These are phyloP conservation scores for Gymnothorax javanicus DNA, from an alignment of 2,797 vertebrate species.

Conservation along the genomic window DNA sequence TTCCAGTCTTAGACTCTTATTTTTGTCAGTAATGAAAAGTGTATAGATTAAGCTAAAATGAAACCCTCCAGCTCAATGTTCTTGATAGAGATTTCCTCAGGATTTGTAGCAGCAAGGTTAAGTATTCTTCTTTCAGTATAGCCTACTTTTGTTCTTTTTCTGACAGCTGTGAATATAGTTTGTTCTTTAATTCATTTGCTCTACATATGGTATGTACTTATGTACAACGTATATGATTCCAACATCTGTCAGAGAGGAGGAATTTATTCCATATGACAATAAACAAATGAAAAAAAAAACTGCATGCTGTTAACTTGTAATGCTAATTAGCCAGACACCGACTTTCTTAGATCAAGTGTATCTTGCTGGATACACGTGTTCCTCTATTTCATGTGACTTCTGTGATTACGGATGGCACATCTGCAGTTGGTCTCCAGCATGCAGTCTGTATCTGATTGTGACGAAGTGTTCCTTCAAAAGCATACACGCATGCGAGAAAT, in stretches of 20 bases:
- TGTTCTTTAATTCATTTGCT: conserved; percentile 40
- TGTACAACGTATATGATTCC: neutral
- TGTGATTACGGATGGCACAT: neutral
- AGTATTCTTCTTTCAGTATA: conserved; percentile 48
- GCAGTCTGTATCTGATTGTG: neutral
- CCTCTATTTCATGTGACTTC: neutral
- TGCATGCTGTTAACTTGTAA: no score
- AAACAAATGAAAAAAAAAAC: neutral
- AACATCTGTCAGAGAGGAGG: conserved; percentile 32
- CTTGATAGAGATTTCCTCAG: conserved; percentile 51
- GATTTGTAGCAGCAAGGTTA: conserved; percentile 50
- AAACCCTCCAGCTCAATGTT: conserved; percentile 43
- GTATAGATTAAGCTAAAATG: conserved; percentile 40
- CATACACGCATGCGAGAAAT: neutral
- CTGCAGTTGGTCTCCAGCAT: neutral
- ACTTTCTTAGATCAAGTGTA: neutral
- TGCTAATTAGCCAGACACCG: neutral
- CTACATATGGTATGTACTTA: conserved; percentile 27
- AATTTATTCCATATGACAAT: conserved; percentile 13
- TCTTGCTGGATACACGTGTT: neutral
- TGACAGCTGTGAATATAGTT: conserved; percentile 34
- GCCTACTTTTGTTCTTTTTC: conserved; percentile 30
- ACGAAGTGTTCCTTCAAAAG: neutral
- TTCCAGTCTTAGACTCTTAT: conserved; percentile 43
- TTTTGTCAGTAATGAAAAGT: conserved; percentile 42